A percentile compares a stretch with the other conserved stretches of the same genome.
Evolutionary conservation across 2,797 vertebrate genomes (phyloP).

Genomic region (Anguilla pacifica): DNA sequence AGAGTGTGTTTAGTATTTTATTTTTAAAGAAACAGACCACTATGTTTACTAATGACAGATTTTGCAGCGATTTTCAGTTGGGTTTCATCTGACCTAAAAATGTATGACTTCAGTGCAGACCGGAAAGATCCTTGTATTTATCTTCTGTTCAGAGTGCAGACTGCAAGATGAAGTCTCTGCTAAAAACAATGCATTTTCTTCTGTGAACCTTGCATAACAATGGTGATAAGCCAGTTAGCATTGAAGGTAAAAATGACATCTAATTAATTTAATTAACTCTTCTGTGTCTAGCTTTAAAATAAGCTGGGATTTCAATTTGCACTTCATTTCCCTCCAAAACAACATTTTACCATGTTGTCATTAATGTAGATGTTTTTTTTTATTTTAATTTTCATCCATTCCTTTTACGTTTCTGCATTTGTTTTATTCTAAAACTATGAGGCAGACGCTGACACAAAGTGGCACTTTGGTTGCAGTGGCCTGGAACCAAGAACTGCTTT

Average conservation of each 20-base stretch:
- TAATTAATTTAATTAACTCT: background rate
- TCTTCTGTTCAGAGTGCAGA: slow-evolving; percentile 17
- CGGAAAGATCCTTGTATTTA: slow-evolving; percentile 11
- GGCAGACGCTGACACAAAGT: background rate
- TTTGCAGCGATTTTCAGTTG: slow-evolving; percentile 14
- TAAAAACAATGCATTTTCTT: slow-evolving; percentile 1
- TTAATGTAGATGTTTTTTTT: background rate
- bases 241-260: background rate
- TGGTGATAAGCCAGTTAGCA: background rate
- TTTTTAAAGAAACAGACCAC: slow-evolving; percentile 22
- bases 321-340: background rate
- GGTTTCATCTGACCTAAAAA: slow-evolving; percentile 14
- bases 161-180: background rate
- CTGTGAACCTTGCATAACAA: background rate
- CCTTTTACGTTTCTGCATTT: background rate
- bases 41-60: slow-evolving; percentile 25
- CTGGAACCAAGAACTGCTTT: background rate
- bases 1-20: slow-evolving; percentile 19
- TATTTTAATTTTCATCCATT: background rate
- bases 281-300: background rate
- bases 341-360: background rate
- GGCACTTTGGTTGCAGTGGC: background rate
- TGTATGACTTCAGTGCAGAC: slow-evolving; percentile 19
- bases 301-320: background rate
- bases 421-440: background rate